Evolutionary conservation across 2,888 invertebrate species (phyloP), one percentile per base, ranked within the genome.

Genomic region (Macrophya alboannulata): DNA sequence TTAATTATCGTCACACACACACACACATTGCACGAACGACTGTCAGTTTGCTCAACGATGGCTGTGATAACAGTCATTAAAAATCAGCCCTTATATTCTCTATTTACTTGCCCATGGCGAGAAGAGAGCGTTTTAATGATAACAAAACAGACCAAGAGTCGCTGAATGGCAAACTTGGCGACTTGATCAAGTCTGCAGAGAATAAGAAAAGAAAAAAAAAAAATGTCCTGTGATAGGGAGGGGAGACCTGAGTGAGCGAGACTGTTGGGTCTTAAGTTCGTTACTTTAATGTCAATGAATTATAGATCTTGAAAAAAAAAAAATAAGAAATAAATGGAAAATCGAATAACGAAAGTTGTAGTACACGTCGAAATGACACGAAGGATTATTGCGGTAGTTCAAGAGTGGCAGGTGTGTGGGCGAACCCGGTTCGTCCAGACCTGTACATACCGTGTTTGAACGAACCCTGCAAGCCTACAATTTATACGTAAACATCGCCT

Each of bases 401-500:
- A 48, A 45, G 45, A 45, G 45, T 48, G 83, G 83, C 83, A 68
- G 83, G 83, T 83, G 83, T 83, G 68, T 68, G 83, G 83, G 83
- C 83, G 83, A 83, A 21, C 83, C 45, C 15, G 68, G 37, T 37
- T 9, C 31, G 31, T 68, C 6, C 31, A 17, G 21, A 9, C 17
- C 71, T 37, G 37, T 71, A 71, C 71, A 12, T 25, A 74, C 72
- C 45, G 55, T 68, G 43, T 65, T 85, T 65, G 71, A 43, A 76
- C 55, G 85, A 45, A 59, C 31, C 51, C 72, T 40, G 43, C 51
- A 65, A 77, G 85, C 43, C 62, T 85, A 31, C 76, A 85, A 85
- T 81, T 85, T 59, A 81, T 59, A 85, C 43, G 72, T 85, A 62
- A 62, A 74, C 55, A 55, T 77, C 76, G 84, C 71, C 72, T 72